These are phyloP conservation scores for Herminia tarsipennalis DNA, from an alignment of 2,888 invertebrate genomes.

Conservation along the genomic window DNA sequence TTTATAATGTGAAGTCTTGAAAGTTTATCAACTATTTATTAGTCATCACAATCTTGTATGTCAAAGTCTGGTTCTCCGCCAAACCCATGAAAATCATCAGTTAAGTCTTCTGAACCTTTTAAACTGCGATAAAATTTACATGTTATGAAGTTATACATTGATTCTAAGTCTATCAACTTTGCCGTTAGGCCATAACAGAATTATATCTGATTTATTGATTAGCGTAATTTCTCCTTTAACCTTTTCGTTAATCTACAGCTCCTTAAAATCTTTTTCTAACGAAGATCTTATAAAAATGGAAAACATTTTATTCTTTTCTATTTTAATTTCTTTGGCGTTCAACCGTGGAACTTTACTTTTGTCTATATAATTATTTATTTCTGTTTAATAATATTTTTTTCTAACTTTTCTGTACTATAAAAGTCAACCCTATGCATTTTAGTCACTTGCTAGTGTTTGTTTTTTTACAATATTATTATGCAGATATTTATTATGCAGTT, in stretches of 20 bases:
- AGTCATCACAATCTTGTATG: too few species aligned
- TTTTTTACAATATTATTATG: background rate
- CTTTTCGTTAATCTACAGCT: background rate
- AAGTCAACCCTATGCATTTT: background rate
- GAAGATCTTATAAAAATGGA: background rate
- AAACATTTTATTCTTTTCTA: background rate
- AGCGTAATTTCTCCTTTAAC: too few species aligned
- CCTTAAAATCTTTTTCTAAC: too few species aligned
- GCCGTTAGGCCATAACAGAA: background rate
- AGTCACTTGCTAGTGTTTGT: background rate
- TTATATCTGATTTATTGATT: background rate
- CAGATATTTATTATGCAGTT: background rate
- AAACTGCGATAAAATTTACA: slow-evolving; percentile 5
- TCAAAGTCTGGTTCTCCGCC: slow-evolving; percentile 4
- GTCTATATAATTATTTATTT: too few species aligned
- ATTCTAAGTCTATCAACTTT: background rate
- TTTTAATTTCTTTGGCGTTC: background rate
- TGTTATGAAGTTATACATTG: slow-evolving; percentile 5
- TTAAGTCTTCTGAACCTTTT: slow-evolving; percentile 1
- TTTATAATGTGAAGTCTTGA: too few species aligned
- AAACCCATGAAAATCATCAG: slow-evolving; percentile 5
- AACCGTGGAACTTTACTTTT: background rate
- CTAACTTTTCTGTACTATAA: background rate
- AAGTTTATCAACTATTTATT: too few species aligned
- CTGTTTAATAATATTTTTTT: slow-evolving; percentile 15